Base-by-base conservation (phyloP, 2,113 vertebrate genomes). In the Procavia capensis region DNA sequence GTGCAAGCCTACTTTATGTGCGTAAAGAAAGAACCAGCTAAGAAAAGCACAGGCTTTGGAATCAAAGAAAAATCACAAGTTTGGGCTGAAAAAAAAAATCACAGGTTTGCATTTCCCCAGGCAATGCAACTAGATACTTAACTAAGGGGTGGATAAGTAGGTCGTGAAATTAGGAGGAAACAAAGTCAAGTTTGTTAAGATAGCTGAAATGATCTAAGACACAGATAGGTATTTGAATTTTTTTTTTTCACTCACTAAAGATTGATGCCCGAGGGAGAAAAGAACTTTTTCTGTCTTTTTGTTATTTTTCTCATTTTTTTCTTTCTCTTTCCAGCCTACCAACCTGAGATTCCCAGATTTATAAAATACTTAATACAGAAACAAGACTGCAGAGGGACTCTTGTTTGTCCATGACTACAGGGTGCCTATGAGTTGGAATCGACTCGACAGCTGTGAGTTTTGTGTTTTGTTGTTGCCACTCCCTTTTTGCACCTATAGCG, bases 211-310 rank as follows among this genome's bases (percentile, higher is more conserved):
- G 54, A 64, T 54, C 59, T 82, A 29, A 39, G 92, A 85, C 31
- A 82, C 8, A n/a, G 29, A 45, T 27, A 88, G 64, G 34, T 87
- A 50, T 36, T 68, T 74, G 61, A 81, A 89, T 79, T 88, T 20
- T 25, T 84, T 74, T 93, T 89, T 68, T 93, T 91, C 19, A 57
- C 25, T 92, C 86, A n/a, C 13, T 83, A n/a, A 84, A 91, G 80
- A 88, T 90, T 61, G 41, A 27, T 57, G 41, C 39, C 45, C 70
- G n/a, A 50, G 9, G n/a, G 22, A 31, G 9, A 31, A 57, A 61
- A 92, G 20, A 72, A 7, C 14, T 39, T 70, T 82, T 84, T 61
- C 5, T 29, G 14, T 29, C n/a, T 54, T 81, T 47, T 17, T 50
- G 17, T 59, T 91, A 20, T 91, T 91, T 91, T 72, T 24, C 39